Conservation (phyloP, 2,113 vertebrate genomes). For the Bothrops jararaca region DNA sequence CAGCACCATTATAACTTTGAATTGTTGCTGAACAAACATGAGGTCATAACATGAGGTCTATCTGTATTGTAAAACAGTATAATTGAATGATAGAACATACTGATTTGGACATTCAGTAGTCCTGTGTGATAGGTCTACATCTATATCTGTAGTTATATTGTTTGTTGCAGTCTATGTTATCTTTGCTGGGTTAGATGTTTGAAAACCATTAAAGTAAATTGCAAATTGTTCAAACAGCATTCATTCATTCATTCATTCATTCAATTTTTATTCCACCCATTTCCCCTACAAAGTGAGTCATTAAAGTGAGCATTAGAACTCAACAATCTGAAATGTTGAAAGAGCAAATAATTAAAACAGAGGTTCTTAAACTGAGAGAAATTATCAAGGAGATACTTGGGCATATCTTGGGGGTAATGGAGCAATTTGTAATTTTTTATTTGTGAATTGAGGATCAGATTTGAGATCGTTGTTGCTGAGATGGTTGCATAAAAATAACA, state of each 20-base stretch:
- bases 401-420: background rate
- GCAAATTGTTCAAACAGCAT: too few relatives aligned
- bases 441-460: background rate
- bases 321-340: background rate
- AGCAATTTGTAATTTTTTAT: background rate
- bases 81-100: background rate
- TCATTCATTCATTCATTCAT: too few relatives aligned
- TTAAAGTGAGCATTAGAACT: background rate
- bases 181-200: background rate
- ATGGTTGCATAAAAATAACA: background rate
- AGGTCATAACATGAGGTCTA: too few relatives aligned
- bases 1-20: too few relatives aligned
- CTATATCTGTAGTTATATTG: background rate
- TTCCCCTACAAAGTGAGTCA: too few relatives aligned
- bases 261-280: too few relatives aligned
- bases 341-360: background rate
- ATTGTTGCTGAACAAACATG: too few relatives aligned
- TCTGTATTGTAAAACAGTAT: too few relatives aligned
- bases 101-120: background rate
- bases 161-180: background rate
- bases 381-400: background rate
- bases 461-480: background rate
- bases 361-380: background rate
- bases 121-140: too few relatives aligned
- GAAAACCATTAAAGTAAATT: background rate